These are phyloP conservation scores for Melanostoma scalare DNA, from an alignment of 2,888 invertebrate genomes.

Conservation along the genomic window DNA sequence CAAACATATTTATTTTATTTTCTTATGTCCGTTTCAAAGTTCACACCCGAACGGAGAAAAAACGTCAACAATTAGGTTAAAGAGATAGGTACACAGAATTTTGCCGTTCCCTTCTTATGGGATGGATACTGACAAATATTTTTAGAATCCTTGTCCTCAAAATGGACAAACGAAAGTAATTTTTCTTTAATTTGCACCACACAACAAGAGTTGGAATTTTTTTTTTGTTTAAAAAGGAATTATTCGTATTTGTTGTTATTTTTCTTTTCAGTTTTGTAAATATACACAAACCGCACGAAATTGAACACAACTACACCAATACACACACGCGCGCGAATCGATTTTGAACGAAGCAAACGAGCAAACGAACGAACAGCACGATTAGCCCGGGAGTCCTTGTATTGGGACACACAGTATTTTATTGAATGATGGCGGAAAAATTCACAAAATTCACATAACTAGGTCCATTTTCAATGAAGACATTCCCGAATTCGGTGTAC, in stretches of 20 bases:
- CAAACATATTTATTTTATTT: slow-evolving; percentile 25
- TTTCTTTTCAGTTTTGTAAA: slow-evolving; percentile 49
- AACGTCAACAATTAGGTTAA: slow-evolving; percentile 56
- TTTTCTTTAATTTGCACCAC: no score
- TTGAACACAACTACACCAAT: slow-evolving; percentile 38
- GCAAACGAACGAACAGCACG: slow-evolving; percentile 22
- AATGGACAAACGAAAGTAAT: neutral
- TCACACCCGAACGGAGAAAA: slow-evolving; percentile 29
- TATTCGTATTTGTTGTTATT: slow-evolving; percentile 40
- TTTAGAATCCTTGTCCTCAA: neutral
- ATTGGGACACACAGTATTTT: slow-evolving; percentile 36
- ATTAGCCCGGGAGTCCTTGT: slow-evolving; percentile 57
- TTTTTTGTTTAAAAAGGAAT: neutral
- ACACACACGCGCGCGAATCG: slow-evolving; percentile 57
- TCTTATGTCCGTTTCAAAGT: slow-evolving; percentile 9
- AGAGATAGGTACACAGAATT: slow-evolving; percentile 48
- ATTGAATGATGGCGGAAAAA: slow-evolving; percentile 37
- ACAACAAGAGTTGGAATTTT: neutral
- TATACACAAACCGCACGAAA: slow-evolving; percentile 61
- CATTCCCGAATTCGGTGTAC: slow-evolving; percentile 10
- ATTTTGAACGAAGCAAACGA: slow-evolving; percentile 57
- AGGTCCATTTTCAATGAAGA: neutral
- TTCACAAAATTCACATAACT: slow-evolving; percentile 34
- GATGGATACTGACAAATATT: neutral
- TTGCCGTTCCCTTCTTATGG: neutral